Evolutionary conservation across 2,888 invertebrate species (phyloP).

Genomic region (Beris morrisii): DNA sequence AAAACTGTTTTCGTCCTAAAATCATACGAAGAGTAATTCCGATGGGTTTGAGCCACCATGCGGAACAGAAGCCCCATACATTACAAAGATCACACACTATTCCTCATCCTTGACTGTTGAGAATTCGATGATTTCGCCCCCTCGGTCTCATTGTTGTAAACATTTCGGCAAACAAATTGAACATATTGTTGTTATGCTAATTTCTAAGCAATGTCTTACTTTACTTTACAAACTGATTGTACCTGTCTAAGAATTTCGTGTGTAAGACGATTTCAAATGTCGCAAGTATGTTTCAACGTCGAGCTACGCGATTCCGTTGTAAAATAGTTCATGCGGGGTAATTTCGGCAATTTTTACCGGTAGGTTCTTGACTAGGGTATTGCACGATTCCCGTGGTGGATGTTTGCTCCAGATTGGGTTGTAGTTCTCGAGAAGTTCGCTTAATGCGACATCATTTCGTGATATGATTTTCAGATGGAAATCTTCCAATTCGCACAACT

Average conservation of each 20-base stretch:
- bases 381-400: not conserved
- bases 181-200: conserved; percentile 13
- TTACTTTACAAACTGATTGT: not conserved
- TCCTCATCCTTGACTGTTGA: no score
- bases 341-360: conserved; percentile 20
- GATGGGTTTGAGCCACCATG: no score
- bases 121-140: no score
- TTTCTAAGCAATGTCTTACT: not conserved
- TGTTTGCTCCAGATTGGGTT: no score
- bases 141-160: not conserved
- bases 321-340: conserved; percentile 12
- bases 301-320: not conserved
- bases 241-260: not conserved
- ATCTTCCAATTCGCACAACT: not conserved
- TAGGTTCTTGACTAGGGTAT: not conserved
- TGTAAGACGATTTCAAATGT: conserved; percentile 5
- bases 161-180: not conserved
- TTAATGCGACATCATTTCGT: conserved; percentile 22
- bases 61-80: no score
- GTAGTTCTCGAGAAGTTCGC: not conserved
- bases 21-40: no score
- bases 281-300: not conserved
- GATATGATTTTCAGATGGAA: conserved; percentile 20
- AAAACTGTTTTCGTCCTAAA: no score
- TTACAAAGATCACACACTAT: no score